Conservation (phyloP, 1,140 invertebrate species). For the Atta cephalotes region DNA sequence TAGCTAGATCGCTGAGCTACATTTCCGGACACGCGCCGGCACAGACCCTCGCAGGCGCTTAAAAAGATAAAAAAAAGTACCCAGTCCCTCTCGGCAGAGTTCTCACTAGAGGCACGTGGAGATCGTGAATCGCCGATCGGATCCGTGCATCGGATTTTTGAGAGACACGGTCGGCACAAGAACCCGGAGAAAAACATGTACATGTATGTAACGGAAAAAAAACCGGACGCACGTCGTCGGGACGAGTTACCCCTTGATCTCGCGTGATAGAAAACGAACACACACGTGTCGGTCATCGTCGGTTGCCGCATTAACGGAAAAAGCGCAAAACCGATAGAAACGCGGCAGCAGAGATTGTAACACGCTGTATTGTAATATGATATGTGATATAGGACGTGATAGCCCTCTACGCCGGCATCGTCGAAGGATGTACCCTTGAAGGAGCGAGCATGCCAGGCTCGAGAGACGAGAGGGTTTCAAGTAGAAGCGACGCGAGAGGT, state of each 20-base stretch:
- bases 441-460: conserved; percentile 61
- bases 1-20: conserved; percentile 57
- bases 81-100: conserved; percentile 64
- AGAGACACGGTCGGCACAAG: conserved; percentile 49
- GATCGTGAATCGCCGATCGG: conserved; percentile 55
- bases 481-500: conserved; percentile 47
- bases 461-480: conserved; percentile 27
- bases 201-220: not conserved
- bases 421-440: conserved; percentile 73
- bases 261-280: conserved; percentile 58
- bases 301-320: conserved; percentile 63
- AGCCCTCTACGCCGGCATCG: conserved; percentile 61
- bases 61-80: conserved; percentile 20
- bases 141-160: conserved; percentile 60
- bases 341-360: conserved; percentile 69
- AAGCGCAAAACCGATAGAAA: conserved; percentile 66
- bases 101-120: conserved; percentile 52
- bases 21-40: conserved; percentile 51
- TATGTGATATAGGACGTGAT: conserved; percentile 80
- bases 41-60: conserved; percentile 54
- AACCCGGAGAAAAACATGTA: conserved; percentile 45
- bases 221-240: conserved; percentile 12
- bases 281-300: conserved; percentile 63
- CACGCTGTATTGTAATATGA: conserved; percentile 78
- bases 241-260: conserved; percentile 48